Evolutionary conservation across 2,888 invertebrate species (phyloP).

Genomic region (Drosophila parthenogenetica): DNA sequence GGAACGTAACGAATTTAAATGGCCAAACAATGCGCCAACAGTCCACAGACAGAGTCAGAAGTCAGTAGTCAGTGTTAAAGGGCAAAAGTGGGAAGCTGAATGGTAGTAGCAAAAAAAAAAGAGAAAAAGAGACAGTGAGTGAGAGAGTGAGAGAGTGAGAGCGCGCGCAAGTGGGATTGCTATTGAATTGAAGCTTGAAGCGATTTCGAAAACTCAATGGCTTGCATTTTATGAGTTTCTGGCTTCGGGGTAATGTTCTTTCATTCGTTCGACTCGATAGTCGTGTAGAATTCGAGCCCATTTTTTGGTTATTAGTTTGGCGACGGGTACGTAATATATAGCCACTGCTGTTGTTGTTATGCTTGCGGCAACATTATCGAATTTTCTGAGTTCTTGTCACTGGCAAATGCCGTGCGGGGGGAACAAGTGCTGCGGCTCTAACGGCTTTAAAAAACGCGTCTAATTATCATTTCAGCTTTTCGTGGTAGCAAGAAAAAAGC

Average conservation of each 20-base stretch:
- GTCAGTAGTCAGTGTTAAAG: conserved; percentile 16
- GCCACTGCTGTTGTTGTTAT: conserved; percentile 32
- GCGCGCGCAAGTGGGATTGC: conserved; percentile 17
- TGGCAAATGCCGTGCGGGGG: conserved; percentile 27
- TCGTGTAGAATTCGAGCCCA: conserved; percentile 49
- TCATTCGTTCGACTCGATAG: conserved; percentile 24
- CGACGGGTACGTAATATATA: conserved; percentile 11
- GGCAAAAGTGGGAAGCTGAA: conserved; percentile 24
- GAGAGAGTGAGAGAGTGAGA: neutral
- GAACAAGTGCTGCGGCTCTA: conserved; percentile 40
- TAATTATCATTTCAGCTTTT: conserved; percentile 62
- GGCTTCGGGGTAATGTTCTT: conserved; percentile 5
- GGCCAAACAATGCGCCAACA: conserved; percentile 69
- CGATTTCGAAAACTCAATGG: conserved; percentile 81
- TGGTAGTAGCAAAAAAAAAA: neutral
- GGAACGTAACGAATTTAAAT: conserved; percentile 80
- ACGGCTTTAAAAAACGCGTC: conserved; percentile 59
- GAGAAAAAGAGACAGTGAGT: neutral
- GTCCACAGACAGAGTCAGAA: conserved; percentile 32
- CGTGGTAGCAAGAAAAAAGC: neutral
- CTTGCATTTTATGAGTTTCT: conserved; percentile 81
- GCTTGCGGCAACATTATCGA: conserved; percentile 73
- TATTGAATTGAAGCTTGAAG: conserved; percentile 75
- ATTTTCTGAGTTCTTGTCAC: conserved; percentile 49
- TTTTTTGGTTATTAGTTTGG: conserved; percentile 73